Base-by-base conservation (phyloP, 2,113 vertebrate species). In the Apodemus speciosus region DNA sequence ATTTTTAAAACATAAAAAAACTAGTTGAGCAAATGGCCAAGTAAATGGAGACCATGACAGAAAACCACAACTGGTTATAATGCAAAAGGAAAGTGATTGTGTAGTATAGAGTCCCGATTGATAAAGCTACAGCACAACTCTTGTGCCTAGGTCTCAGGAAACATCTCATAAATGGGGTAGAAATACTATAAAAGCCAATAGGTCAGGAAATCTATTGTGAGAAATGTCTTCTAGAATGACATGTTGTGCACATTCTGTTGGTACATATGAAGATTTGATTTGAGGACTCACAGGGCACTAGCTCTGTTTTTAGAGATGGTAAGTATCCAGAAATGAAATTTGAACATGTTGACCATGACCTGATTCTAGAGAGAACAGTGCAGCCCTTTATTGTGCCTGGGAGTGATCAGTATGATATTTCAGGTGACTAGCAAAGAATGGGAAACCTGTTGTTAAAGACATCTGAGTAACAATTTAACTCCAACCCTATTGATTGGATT, bases 391-490 rank as follows among this genome's bases (percentile, higher is more conserved):
- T 64, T 43, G 11, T 40, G 38, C 9, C 49, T 80, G 18, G 79
- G 69, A 79, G 46, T 93, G 92, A 92, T 89, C 15, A 8, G 7
- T 38, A 66, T 53, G 35, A 60, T 18, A 43, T 92, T 91, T 87
- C 73, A 87, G 69, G 89, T 79, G 46, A 88, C 51, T 49, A 86
- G 79, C 49, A 84, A 77, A 94, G 53, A 88, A 93, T 43, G 15
- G 93, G 89, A 89, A 68, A 53, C 9, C 85, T 66, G 49, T 38
- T 92, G 46, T 85, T 80, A 71, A 60, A 85, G 73, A 89, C 60
- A 69, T 64, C 69, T 60, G 51, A 32, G 51, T 43, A 89, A 56
- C 23, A 49, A 85, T 91, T 92, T 87, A 92, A 95, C 83, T 92
- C 49, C 60, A 69, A 38, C 86, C 56, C 11, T 32, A 86, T 72